These are phyloP conservation scores for Bubo bubo DNA, from an alignment of 2,113 vertebrate species.

Conservation along the genomic window DNA sequence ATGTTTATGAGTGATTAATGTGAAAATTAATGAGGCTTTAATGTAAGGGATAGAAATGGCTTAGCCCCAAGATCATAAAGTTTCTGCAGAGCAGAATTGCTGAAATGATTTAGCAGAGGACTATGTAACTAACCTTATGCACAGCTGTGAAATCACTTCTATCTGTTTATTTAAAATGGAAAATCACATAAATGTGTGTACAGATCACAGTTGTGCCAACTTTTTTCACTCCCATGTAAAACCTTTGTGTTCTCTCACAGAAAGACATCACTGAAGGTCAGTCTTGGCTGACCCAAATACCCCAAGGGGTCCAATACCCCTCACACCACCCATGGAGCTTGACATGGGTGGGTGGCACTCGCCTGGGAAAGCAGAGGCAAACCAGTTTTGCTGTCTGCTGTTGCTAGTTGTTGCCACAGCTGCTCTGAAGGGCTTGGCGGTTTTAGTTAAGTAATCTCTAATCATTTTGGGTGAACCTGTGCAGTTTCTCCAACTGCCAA, in stretches of 20 bases:
- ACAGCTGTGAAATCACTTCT: background rate
- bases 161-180: background rate
- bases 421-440: background rate
- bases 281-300: background rate
- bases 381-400: background rate
- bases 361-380: background rate
- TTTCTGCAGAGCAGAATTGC: background rate
- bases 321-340: background rate
- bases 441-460: background rate
- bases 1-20: constrained; percentile 23
- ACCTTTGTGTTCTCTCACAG: background rate
- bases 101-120: background rate
- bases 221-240: background rate
- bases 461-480: background rate
- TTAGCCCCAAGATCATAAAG: background rate
- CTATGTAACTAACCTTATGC: background rate
- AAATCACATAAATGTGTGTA: background rate
- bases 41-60: background rate
- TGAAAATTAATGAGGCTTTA: constrained; percentile 37
- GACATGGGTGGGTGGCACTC: accelerated
- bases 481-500: background rate
- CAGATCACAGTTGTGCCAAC: background rate
- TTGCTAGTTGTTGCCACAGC: background rate
- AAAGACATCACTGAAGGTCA: background rate
- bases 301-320: background rate